Evolutionary conservation across 1,140 invertebrate species (phyloP), one percentile per base, ranked within the genome.

Genomic region (Heliconius hewitsoni): DNA sequence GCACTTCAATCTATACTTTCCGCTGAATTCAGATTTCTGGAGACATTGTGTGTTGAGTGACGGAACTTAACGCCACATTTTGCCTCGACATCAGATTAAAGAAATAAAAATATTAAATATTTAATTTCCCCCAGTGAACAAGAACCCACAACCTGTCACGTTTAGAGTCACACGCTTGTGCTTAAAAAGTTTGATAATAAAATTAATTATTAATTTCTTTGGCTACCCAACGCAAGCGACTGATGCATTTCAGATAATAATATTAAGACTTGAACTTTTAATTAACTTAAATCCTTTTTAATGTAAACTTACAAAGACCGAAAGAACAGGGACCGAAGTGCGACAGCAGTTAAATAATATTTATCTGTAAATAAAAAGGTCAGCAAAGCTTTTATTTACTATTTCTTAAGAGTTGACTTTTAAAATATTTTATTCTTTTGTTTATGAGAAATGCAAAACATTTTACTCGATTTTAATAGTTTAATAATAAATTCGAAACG

Each of bases 341-440:
- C 57, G 57, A 60, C 23, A 30, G n/a, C 57, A 66, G 57, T 13
- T 66, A 66, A 30, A 66, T 66, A 13, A 66, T 66, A 66, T 27
- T 66, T 66, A 8, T 27, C 55, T 30, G 57, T 30, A 66, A 66
- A 66, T 66, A 66, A 66, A 66, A 66, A 66, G 57, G 23, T 66
- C 57, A 66, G 23, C 11, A 13, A 66, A 66, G 11, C 57, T 66
- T 23, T 27, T 66, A 30, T 66, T 9, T 13, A 13, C 13, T 42
- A 42, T 55, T 23, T 60, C 8, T 27, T 60, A 60, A 60, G 3
- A 60, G 55, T 4, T 27, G 23, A 60, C 57, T 42, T 57, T 57
- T 57, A n/a, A 3, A 60, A 60, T 60, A 60, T 27, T 60, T 23
- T 60, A 66, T 30, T 66, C 3, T 66, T 30, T 27, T 66, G 23